These are phyloP conservation scores for Pao palembangensis DNA, from an alignment of 2,113 vertebrate species.

Conservation along the genomic window DNA sequence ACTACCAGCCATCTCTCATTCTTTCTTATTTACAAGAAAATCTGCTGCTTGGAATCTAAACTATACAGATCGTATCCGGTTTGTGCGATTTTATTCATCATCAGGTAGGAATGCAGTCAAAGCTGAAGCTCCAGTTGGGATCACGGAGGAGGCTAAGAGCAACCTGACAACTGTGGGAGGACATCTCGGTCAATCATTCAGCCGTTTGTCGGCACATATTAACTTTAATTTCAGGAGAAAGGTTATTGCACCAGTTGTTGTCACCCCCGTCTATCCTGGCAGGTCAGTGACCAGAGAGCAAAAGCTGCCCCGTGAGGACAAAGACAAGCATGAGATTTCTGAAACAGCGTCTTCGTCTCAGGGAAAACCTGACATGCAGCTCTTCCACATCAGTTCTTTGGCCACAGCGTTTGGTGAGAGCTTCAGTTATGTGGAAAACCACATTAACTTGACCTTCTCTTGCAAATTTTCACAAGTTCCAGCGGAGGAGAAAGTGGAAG, in stretches of 20 bases:
- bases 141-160: slow-evolving; percentile 38
- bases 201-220: slow-evolving; percentile 54
- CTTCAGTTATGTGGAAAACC: slow-evolving; percentile 67
- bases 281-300: slow-evolving; percentile 34
- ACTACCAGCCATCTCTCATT: slow-evolving; percentile 8
- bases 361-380: slow-evolving; percentile 33
- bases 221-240: slow-evolving; percentile 64
- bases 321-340: slow-evolving; percentile 1
- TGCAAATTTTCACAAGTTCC: slow-evolving; percentile 8
- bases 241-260: slow-evolving; percentile 6
- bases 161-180: slow-evolving; percentile 33
- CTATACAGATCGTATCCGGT: neutral
- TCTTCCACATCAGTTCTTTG: slow-evolving; percentile 71
- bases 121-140: slow-evolving; percentile 60
- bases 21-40: slow-evolving; percentile 20
- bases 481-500: slow-evolving; percentile 8
- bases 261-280: slow-evolving; percentile 23
- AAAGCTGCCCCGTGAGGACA: slow-evolving; percentile 2
- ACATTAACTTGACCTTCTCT: slow-evolving; percentile 69
- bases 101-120: slow-evolving; percentile 50
- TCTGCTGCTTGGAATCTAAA: slow-evolving; percentile 15
- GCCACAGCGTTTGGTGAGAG: slow-evolving; percentile 68
- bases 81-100: slow-evolving; percentile 45
- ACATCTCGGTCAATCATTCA: slow-evolving; percentile 59
- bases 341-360: slow-evolving; percentile 9